phyloP scores from a whole-genome alignment of 2,113 vertebrate species.

The Microtus ochrogaster region DNA sequence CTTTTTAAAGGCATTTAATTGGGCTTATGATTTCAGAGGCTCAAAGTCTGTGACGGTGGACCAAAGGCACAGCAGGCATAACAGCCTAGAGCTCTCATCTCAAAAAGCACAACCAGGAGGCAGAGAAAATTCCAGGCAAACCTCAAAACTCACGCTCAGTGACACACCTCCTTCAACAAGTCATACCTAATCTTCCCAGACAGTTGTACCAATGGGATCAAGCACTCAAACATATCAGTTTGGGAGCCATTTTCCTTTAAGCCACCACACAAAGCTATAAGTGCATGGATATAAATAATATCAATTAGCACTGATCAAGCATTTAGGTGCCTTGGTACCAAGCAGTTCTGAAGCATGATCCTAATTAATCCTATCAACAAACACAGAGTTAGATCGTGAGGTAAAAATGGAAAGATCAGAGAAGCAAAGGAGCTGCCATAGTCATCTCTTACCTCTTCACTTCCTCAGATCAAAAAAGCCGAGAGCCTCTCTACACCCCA shows the following conservation, averaged over 20 bases:
- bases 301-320: too few species aligned
- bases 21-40: background rate
- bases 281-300: background rate
- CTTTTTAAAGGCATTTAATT: background rate
- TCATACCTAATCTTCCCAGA: background rate
- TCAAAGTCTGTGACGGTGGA: background rate
- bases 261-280: background rate
- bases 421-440: too few species aligned
- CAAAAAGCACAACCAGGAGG: background rate
- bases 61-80: background rate
- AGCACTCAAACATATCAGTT: background rate
- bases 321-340: background rate
- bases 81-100: background rate
- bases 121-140: background rate
- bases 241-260: background rate
- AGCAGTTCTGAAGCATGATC: background rate
- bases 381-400: too few species aligned
- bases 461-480: too few species aligned
- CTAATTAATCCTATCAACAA: too few species aligned
- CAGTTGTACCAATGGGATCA: background rate
- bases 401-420: too few species aligned
- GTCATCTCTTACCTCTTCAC: too few species aligned
- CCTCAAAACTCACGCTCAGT: background rate
- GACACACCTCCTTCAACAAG: background rate
- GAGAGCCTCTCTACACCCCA: too few species aligned